phyloP scores from a whole-genome alignment of 2,113 vertebrate species.

The Ptyas mucosa region DNA sequence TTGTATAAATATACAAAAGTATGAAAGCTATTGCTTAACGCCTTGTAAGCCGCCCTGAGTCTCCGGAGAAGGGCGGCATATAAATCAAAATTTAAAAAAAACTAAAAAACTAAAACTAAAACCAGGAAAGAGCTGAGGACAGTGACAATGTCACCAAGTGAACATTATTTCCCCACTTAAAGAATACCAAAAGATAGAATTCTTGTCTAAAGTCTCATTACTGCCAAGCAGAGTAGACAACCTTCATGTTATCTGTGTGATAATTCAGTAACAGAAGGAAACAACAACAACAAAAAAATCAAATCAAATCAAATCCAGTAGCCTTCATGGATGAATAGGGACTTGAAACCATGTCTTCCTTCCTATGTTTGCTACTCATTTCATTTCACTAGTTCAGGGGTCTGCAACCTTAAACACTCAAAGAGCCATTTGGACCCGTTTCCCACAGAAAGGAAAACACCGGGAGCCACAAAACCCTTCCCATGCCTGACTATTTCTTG shows the following conservation, averaged over 20 bases:
- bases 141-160: not conserved
- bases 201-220: not conserved
- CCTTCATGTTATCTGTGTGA: not conserved
- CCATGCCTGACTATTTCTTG: no score
- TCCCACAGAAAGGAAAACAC: no score
- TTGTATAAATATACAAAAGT: no score
- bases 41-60: no score
- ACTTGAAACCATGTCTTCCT: not conserved
- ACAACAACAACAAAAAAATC: not conserved
- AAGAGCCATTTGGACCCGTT: no score
- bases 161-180: not conserved
- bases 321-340: not conserved
- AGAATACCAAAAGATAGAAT: not conserved
- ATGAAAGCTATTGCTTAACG: no score
- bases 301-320: not conserved
- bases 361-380: not conserved
- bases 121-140: not conserved
- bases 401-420: no score
- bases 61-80: no score
- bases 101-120: no score
- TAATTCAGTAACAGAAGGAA: not conserved
- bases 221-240: not conserved
- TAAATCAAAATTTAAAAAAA: no score
- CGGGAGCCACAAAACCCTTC: no score
- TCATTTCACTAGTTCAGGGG: not conserved